Evolutionary conservation across 2,113 vertebrate genomes (phyloP).

Genomic region (Cettia cetti): DNA sequence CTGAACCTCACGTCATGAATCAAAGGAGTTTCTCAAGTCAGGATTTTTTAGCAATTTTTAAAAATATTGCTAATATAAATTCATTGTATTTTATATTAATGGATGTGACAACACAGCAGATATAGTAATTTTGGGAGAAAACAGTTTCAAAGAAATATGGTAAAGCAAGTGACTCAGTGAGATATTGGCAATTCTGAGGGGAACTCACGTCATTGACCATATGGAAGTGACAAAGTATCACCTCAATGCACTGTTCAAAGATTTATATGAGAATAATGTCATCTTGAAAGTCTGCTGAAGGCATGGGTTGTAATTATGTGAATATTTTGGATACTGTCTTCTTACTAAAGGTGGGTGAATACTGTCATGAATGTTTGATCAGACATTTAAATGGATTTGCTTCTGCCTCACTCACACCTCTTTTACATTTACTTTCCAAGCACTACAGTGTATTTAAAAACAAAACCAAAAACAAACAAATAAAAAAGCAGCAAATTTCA

Average conservation of each 20-base stretch:
- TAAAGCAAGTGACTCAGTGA: slow-evolving; percentile 13
- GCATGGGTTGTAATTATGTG: slow-evolving; percentile 3
- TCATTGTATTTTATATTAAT: slow-evolving; percentile 23
- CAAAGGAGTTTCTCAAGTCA: neutral
- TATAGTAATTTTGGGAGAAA: slow-evolving; percentile 36
- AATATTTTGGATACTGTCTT: slow-evolving; percentile 41
- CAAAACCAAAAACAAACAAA: neutral
- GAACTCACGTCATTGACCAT: neutral
- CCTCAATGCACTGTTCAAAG: slow-evolving; percentile 16
- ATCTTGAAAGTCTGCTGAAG: slow-evolving; percentile 15
- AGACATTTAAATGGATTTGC: neutral
- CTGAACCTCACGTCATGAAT: neutral
- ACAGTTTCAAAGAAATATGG: slow-evolving; percentile 46
- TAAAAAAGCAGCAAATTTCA: neutral
- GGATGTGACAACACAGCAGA: slow-evolving; percentile 35
- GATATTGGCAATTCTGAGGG: slow-evolving; percentile 27
- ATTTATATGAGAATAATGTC: slow-evolving; percentile 33
- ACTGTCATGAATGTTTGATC: neutral
- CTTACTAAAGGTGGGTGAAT: neutral
- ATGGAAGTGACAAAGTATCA: slow-evolving; percentile 39
- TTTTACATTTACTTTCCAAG: neutral
- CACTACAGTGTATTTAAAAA: neutral
- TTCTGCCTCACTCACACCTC: neutral
- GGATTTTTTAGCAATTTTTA: neutral
- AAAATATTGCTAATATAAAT: slow-evolving; percentile 12